Base-by-base conservation (phyloP, 1,140 invertebrate species). In the Colletes gigas region DNA sequence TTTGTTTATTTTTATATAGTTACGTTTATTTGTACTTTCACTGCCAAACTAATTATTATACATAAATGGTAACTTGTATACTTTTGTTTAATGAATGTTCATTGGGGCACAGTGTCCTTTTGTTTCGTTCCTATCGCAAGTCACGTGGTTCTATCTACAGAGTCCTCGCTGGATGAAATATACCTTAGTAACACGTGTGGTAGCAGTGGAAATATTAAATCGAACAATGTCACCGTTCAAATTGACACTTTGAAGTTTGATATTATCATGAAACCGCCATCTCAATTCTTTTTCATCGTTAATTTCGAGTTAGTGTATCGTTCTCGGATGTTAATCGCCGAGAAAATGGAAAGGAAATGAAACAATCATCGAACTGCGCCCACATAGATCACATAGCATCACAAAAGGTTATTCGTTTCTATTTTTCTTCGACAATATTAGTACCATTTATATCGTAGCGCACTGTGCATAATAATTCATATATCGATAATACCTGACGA, bases 381-480 rank as follows among this genome's bases (percentile, higher is more conserved):
- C 59, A 30, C 17, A 59, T n/a, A 47, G 39, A n/a, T 62, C 2
- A 19, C 8, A 19, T 14, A 30, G 19, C 41, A 50, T 62, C 8
- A 3, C 70, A 15, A 50, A 47, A 60, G 57, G 19, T 39, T 5
- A 19, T 63, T 67, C 39, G 14, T 60, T 69, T 70, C 15, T 62
- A 70, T 78, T 78, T 78, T 62, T 41, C 57, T 52, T 14, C 19
- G 63, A 76, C 21, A 44, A 21, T 77, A 52, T 0, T 39, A 52
- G 59, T 41, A 69, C 21, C 50, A 30, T 78, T 59, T 78, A 19
- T 73, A 75, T 78, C 47, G 75, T 78, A 78, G 66, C 21, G 44
- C 47, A 78, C 44, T 17, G 65, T 70, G 66, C 55, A 70, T 77
- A 77, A 52, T 68, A 57, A 69, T 59, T 59, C 74, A 17, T 59